Evolutionary conservation across 2,797 vertebrate species (phyloP).

Genomic region (Coluber constrictor): DNA sequence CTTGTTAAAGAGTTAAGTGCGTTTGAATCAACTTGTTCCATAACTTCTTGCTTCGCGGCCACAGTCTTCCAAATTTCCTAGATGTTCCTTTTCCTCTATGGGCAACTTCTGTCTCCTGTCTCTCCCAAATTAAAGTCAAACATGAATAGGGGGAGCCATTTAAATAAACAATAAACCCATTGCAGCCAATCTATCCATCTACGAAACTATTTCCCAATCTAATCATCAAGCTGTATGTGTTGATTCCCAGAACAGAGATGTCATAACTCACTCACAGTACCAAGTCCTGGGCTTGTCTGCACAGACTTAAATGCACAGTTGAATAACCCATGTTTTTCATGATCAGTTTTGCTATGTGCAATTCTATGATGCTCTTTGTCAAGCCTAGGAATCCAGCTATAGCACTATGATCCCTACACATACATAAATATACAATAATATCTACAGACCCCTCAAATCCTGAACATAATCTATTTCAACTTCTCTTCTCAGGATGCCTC

Average conservation of each 20-base stretch:
- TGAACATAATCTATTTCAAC: no score
- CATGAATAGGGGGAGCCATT: not conserved
- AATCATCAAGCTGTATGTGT: not conserved
- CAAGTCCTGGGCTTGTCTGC: not conserved
- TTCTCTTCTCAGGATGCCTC: no score
- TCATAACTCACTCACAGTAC: not conserved
- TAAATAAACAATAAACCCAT: not conserved
- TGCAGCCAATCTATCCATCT: not conserved
- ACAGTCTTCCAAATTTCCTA: not conserved
- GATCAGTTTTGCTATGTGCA: constrained; percentile 62
- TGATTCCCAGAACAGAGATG: fast-evolving
- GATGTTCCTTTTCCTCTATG: not conserved
- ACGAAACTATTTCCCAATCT: not conserved
- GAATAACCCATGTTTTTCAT: constrained; percentile 37
- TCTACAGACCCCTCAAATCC: no score
- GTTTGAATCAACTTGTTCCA: not conserved
- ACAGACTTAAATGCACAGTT: not conserved
- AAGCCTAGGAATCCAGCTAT: constrained; percentile 52
- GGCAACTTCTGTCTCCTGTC: not conserved
- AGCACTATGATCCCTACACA: constrained; percentile 48
- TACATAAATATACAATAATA: not conserved
- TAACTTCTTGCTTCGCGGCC: not conserved
- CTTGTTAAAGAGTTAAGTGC: not conserved
- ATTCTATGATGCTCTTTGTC: constrained; percentile 32
- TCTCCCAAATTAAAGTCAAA: not conserved